These are phyloP conservation scores for Trigoniulus corallinus DNA, from an alignment of 1,140 invertebrate species.

Conservation along the genomic window DNA sequence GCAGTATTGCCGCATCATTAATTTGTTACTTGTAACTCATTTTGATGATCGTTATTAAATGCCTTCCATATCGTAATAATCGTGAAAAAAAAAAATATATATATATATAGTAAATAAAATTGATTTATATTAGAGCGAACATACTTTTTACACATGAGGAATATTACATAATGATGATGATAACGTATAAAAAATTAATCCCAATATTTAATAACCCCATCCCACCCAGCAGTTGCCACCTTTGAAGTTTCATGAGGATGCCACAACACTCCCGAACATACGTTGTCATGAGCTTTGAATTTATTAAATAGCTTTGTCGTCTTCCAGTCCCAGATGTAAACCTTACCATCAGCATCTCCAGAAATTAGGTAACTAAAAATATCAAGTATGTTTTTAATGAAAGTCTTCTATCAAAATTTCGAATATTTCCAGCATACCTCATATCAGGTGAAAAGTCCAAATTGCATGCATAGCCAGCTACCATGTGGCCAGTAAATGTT, in stretches of 20 bases:
- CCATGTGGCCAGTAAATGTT: slow-evolving; percentile 96
- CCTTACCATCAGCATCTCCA: slow-evolving; percentile 98
- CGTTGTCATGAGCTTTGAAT: slow-evolving; percentile 97
- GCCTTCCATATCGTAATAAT: no score
- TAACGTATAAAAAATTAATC: no score
- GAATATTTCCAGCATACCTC: slow-evolving; percentile 53
- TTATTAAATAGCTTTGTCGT: slow-evolving; percentile 94
- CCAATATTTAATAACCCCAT: slow-evolving; percentile 97
- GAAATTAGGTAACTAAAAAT: slow-evolving; percentile 80
- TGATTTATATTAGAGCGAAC: no score
- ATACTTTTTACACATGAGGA: no score
- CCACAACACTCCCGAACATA: slow-evolving; percentile 89
- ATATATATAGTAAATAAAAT: no score
- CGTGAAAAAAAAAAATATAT: no score
- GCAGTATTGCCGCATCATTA: no score
- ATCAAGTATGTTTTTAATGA: no score
- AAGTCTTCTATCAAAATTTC: background rate
- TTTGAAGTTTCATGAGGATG: slow-evolving; percentile 98
- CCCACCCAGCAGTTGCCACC: slow-evolving; percentile 93
- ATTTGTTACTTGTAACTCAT: no score
- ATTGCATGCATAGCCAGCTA: slow-evolving; percentile 94
- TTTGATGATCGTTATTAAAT: no score
- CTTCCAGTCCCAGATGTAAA: slow-evolving; percentile 99
- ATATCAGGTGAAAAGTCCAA: slow-evolving; percentile 98
- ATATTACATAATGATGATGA: no score